Base-by-base conservation (phyloP, 2,113 vertebrate genomes). In the Bubo bubo region DNA sequence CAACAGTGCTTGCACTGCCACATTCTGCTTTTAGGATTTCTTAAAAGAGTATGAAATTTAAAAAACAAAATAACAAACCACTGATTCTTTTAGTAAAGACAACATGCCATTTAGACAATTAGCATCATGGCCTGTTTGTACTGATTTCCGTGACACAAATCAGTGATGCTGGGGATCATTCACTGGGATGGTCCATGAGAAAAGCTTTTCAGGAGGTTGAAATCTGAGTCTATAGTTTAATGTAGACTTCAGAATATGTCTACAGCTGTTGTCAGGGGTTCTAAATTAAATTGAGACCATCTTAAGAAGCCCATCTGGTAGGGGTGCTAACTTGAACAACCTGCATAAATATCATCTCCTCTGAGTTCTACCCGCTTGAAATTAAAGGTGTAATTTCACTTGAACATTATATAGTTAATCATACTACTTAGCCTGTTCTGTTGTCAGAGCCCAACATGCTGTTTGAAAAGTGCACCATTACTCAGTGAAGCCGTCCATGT, bases 401-500 rank as follows among this genome's bases (percentile, higher is more conserved):
- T 66, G 32, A 83, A 22, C 4, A 1, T 66, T 45, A 34, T 32
- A 41, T 18, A 66, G 22, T 43, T 77, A 47, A 47, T 62, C 17
- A 23, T 21, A 18, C 17, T 73, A 91, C 23, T 16, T 35, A 81
- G 14, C 9, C 50, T 47, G 5, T 80, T 80, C 26, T 63, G 43
- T 39, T 82, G 9, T 62, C 81, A 79, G 74, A 90, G 8, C 23
- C 30, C 53, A 53, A 72, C 6, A 0, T 45, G 53, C 28, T 45
- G 18, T 71, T 92, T 52, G 43, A 64, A 91, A 74, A 34, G 28
- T 30, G 37, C 4, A 10, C 23, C 43, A 8, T 64, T 72, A 52
- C 14, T 16, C 56, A 39, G 62, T 1, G 1, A 93, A 90, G 43
- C 13, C 0, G 0, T 26, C 35, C 4, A 0, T 53, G 8, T 5